phyloP scores from a whole-genome alignment of 1,140 invertebrate species.

The Trigoniulus corallinus region DNA sequence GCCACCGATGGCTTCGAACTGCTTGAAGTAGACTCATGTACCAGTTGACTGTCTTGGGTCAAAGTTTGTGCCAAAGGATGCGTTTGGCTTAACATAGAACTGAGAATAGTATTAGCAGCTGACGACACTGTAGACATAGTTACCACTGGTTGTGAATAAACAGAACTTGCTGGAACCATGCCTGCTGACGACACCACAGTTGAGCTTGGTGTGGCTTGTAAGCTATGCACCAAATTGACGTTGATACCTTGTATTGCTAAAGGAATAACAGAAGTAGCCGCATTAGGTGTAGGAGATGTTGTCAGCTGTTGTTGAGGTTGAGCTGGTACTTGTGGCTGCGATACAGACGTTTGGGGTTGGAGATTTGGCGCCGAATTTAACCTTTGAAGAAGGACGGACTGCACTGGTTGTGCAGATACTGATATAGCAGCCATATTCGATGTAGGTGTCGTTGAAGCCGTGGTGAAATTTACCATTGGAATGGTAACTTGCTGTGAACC shows the following conservation, averaged over 20 bases:
- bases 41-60: neutral
- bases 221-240: neutral
- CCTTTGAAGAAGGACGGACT: neutral
- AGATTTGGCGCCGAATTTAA: neutral
- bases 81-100: neutral
- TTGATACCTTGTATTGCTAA: neutral
- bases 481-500: neutral
- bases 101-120: neutral
- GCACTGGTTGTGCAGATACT: neutral
- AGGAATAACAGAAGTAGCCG: neutral
- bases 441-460: neutral
- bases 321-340: no score
- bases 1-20: neutral
- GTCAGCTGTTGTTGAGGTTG: neutral
- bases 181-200: neutral
- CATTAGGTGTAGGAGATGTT: neutral
- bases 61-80: conserved; percentile 3
- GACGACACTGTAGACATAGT: neutral
- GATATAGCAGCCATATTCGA: neutral
- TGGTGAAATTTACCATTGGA: neutral
- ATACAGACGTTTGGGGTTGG: neutral
- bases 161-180: neutral
- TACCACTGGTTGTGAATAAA: neutral
- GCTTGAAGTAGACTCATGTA: neutral
- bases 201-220: no score